Evolutionary conservation across 1,140 invertebrate genomes (phyloP).

Genomic region (Macrobrachium nipponense): DNA sequence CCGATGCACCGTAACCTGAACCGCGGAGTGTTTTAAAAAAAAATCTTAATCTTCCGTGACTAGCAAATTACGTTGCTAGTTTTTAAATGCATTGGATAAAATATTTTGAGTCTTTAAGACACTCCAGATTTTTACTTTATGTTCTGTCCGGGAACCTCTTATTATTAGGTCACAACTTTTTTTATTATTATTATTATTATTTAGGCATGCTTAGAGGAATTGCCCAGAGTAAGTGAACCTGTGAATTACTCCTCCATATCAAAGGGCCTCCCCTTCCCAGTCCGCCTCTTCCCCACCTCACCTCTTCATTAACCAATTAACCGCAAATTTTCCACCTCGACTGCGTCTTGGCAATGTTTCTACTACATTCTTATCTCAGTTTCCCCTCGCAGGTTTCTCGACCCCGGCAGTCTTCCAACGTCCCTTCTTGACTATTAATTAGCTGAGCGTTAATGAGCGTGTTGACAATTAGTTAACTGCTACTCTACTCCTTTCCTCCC

Average conservation of each 20-base stretch:
- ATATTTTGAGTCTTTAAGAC: too few relatives aligned
- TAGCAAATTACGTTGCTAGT: too few relatives aligned
- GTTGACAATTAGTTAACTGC: constrained; percentile 53
- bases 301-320: neutral
- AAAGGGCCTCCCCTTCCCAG: neutral
- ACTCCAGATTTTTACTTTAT: too few relatives aligned
- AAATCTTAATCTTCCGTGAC: too few relatives aligned
- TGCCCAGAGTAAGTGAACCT: too few relatives aligned
- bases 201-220: too few relatives aligned
- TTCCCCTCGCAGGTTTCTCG: neutral
- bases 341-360: neutral
- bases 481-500: neutral
- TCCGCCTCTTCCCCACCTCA: neutral
- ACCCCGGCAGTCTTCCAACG: constrained; percentile 43
- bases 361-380: neutral
- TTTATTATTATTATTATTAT: too few relatives aligned
- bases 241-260: neutral
- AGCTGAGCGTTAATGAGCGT: constrained; percentile 41
- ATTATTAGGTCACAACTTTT: too few relatives aligned
- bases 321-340: neutral
- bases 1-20: neutral
- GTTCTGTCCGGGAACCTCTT: too few relatives aligned
- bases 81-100: too few relatives aligned
- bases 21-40: too few relatives aligned
- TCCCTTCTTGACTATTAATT: constrained; percentile 50